Percentiles rank a stretch among this genome's conserved stretches.
Evolutionary conservation across 1,140 invertebrate species (phyloP).

Genomic region (Geopemphigus sp.): DNA sequence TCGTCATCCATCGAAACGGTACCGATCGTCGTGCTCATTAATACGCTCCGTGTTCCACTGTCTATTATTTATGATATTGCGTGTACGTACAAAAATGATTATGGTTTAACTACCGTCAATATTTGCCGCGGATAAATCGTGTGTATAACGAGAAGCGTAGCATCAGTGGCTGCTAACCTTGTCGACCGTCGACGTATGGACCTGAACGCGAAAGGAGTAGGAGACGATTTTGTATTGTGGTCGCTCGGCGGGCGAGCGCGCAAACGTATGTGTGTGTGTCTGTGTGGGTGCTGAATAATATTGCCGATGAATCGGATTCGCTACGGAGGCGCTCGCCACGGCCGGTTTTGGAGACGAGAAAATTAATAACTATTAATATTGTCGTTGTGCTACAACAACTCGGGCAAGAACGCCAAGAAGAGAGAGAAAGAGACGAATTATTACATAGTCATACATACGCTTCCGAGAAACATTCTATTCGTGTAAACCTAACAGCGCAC

Average conservation of each 20-base stretch:
- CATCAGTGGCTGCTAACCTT: constrained; percentile 19
- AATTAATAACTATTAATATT: constrained; percentile 21
- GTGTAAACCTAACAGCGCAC: neutral
- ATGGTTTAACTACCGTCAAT: neutral
- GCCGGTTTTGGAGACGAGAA: constrained; percentile 13
- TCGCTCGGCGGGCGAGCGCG: neutral
- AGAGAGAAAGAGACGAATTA: no score
- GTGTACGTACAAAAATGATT: neutral
- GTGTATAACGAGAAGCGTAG: neutral
- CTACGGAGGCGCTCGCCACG: constrained; percentile 27
- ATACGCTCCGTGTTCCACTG: neutral
- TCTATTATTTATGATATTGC: neutral
- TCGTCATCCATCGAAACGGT: neutral
- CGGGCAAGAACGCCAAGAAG: no score
- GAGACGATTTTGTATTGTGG: neutral
- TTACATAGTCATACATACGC: neutral
- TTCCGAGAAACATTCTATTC: constrained; percentile 1
- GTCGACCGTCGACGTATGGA: neutral
- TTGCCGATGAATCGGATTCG: constrained; percentile 14
- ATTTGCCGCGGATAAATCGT: neutral
- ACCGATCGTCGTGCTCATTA: neutral
- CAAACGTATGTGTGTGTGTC: neutral
- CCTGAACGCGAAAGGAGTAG: neutral
- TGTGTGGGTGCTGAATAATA: constrained; percentile 14
- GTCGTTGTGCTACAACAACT: neutral